A percentile compares a stretch with the other conserved stretches of the same genome.
Evolutionary conservation across 1,140 invertebrate species (phyloP).

Genomic region (Pemphigus obesinymphae): DNA sequence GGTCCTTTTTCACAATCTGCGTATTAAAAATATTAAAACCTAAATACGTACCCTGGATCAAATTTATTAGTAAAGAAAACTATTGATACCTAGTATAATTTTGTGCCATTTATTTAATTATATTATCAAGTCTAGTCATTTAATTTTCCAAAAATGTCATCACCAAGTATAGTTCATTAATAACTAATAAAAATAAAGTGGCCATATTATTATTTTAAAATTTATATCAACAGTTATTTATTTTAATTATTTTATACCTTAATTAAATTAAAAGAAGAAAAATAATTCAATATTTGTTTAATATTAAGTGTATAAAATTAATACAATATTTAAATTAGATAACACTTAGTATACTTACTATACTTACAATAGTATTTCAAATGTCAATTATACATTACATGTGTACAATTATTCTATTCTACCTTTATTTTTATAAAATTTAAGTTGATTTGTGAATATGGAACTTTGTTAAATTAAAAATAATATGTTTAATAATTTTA

Average conservation of each 20-base stretch:
- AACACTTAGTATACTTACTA: too few species aligned
- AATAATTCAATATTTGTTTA: background rate
- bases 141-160: background rate
- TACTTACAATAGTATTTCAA: too few species aligned
- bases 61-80: background rate
- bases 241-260: background rate
- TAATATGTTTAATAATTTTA: background rate
- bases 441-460: background rate
- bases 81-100: background rate
- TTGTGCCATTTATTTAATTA: background rate
- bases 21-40: background rate
- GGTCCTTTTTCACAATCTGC: too few species aligned
- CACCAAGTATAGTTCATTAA: background rate
- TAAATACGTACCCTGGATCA: background rate
- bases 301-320: background rate
- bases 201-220: background rate
- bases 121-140: slow-evolving; percentile 5
- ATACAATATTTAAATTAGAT: too few species aligned
- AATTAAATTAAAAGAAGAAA: background rate
- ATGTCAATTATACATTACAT: background rate
- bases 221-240: background rate
- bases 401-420: background rate
- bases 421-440: background rate
- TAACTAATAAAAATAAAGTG: background rate
- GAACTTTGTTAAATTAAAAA: background rate